Evolutionary conservation across 2,797 vertebrate genomes (phyloP).

Genomic region (Eurystomus glaucurus): DNA sequence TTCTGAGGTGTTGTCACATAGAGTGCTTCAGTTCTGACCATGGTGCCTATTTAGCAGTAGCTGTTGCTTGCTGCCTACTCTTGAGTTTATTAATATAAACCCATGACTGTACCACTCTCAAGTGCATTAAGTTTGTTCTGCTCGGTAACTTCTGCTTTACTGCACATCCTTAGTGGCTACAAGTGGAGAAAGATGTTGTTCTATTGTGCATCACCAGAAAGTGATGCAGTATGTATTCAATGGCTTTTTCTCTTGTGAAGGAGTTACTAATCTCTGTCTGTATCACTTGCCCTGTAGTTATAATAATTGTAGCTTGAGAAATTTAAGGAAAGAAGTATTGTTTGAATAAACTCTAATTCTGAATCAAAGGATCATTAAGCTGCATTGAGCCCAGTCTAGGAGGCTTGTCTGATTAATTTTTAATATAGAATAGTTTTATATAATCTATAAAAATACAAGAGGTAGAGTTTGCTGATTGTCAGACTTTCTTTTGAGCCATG

Average conservation of each 20-base stretch:
- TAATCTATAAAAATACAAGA: background rate
- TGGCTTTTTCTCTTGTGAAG: background rate
- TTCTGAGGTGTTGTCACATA: background rate
- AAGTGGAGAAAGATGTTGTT: background rate
- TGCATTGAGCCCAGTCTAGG: background rate
- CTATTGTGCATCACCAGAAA: background rate
- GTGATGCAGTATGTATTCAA: background rate
- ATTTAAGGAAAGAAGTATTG: background rate
- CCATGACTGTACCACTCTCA: background rate
- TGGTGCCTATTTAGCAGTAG: background rate
- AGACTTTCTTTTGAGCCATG: background rate
- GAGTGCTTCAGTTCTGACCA: background rate
- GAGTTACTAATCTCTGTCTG: background rate
- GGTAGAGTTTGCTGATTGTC: background rate
- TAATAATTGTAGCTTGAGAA: background rate
- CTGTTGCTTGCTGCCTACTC: constrained; percentile 23
- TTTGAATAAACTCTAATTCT: background rate
- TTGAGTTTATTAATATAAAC: constrained; percentile 18
- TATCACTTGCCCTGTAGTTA: background rate
- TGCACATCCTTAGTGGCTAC: background rate
- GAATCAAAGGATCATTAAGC: background rate
- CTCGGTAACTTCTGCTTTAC: background rate
- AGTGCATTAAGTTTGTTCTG: background rate
- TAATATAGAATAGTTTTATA: background rate
- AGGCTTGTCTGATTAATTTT: background rate